These are phyloP conservation scores for Falco rusticolus DNA, from an alignment of 2,797 vertebrate species.

Conservation along the genomic window DNA sequence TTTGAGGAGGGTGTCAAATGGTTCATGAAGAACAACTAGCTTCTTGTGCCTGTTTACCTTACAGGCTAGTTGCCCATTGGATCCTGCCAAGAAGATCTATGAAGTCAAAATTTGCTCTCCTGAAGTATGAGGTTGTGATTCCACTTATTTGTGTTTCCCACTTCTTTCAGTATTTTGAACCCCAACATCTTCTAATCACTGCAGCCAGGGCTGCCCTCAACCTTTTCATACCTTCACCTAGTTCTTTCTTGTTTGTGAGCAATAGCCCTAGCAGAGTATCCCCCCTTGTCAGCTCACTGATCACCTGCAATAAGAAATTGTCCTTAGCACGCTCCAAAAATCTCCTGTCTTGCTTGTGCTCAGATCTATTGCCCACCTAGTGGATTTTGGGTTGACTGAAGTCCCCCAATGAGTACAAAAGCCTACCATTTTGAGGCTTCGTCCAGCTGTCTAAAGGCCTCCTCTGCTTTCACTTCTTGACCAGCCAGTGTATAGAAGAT, in stretches of 20 bases:
- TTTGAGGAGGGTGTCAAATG: not conserved
- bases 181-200: not conserved
- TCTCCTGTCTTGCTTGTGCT: not conserved
- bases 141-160: not conserved
- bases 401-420: not conserved
- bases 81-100: not conserved
- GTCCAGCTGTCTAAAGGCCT: not conserved
- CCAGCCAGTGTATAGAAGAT: not conserved
- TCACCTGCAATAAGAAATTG: not conserved
- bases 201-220: not conserved
- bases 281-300: not conserved
- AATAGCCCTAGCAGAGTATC: not conserved
- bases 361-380: not conserved
- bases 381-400: not conserved
- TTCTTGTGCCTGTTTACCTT: not conserved
- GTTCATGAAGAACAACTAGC: not conserved
- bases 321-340: not conserved
- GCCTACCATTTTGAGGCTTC: not conserved
- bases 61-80: not conserved
- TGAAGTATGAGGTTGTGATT: not conserved
- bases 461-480: not conserved
- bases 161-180: not conserved
- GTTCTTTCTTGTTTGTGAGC: not conserved
- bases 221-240: not conserved
- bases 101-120: not conserved